A percentile compares a stretch with the other conserved stretches of the same genome.
Conservation (phyloP, 2,797 vertebrate species). For the Lepus townsendii region DNA sequence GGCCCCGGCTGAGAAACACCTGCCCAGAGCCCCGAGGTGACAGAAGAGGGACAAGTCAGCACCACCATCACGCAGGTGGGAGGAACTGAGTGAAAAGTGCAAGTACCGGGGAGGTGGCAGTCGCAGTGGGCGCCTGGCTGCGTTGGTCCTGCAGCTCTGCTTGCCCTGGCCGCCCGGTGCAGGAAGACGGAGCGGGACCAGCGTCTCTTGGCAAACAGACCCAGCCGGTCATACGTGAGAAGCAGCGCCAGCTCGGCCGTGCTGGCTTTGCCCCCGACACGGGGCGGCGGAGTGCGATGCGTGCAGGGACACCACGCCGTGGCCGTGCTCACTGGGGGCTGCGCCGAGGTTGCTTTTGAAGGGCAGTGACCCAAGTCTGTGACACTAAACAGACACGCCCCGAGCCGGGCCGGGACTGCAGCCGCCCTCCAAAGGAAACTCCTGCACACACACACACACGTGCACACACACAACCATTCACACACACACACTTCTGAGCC, state of each 20-base stretch:
- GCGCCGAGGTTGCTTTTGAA: conserved; percentile 83
- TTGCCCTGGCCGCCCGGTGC: rapidly evolving
- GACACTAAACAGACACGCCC: conserved; percentile 85
- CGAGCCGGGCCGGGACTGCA: conserved; percentile 80
- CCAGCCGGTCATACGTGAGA: conserved; percentile 60
- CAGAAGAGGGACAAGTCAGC: no score
- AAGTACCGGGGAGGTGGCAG: no score
- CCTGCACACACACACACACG: no score
- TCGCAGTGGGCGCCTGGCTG: no score
- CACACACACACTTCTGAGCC: no score
- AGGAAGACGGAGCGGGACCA: rapidly evolving
- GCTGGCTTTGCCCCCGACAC: conserved; percentile 76
- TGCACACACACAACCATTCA: no score
- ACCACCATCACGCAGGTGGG: no score
- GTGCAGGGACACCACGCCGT: conserved; percentile 80
- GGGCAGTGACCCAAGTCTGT: conserved; percentile 82
- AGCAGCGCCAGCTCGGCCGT: conserved; percentile 46
- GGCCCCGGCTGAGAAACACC: neutral
- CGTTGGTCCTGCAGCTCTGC: rapidly evolving
- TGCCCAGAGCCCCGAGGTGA: neutral
- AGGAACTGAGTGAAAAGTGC: neutral
- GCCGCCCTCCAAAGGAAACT: no score
- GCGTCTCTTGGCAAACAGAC: neutral
- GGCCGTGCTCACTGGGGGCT: conserved; percentile 77
- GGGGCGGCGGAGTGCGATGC: conserved; percentile 82